These are phyloP conservation scores for Gymnopithys bicolor DNA, from an alignment of 2,797 vertebrate genomes.

Conservation along the genomic window DNA sequence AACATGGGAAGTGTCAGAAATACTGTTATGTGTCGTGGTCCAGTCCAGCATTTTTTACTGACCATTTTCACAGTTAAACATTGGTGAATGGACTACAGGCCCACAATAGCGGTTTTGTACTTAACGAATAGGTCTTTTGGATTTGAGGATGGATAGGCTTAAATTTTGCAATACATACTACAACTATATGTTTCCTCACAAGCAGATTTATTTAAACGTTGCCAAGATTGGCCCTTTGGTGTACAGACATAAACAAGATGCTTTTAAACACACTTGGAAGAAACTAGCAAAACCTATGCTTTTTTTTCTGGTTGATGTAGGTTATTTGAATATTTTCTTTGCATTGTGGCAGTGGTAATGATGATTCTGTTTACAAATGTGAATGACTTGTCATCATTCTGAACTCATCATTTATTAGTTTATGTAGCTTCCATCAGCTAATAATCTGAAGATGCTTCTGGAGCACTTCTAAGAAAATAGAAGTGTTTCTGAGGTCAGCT, in stretches of 20 bases:
- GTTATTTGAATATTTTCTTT: neutral
- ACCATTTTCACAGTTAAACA: neutral
- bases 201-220: neutral
- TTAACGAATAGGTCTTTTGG: neutral
- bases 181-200: neutral
- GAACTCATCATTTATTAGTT: neutral
- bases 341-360: neutral
- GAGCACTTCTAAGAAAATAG: neutral
- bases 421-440: neutral
- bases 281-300: neutral
- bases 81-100: neutral
- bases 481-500: neutral
- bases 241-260: neutral
- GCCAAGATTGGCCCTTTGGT: neutral
- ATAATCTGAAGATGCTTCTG: neutral
- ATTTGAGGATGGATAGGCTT: neutral
- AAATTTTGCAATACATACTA: neutral
- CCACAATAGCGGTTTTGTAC: neutral
- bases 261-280: neutral
- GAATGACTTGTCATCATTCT: neutral
- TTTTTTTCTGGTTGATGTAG: neutral
- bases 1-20: neutral
- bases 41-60: neutral
- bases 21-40: neutral
- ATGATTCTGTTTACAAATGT: neutral